Percentiles rank a stretch among this genome's conserved stretches.
phyloP scores from a whole-genome alignment of 2,888 invertebrate species.

The Phyllotreta cruciferae region DNA sequence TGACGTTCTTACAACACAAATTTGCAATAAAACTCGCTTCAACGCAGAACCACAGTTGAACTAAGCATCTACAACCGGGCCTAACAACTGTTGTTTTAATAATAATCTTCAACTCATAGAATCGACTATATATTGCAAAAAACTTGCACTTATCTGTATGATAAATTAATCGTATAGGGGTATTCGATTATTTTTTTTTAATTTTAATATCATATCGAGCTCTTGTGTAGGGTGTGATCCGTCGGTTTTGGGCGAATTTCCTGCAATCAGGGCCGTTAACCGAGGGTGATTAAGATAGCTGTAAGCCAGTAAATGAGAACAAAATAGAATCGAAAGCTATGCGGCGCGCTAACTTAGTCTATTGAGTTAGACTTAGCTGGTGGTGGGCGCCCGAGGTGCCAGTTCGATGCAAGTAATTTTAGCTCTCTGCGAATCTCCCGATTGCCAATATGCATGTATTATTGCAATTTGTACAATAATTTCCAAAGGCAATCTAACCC shows the following conservation, averaged over 20 bases:
- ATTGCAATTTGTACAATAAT: constrained; percentile 57
- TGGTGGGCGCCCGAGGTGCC: constrained; percentile 44
- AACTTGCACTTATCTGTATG: no score
- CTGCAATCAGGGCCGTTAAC: constrained; percentile 43
- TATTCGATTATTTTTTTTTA: no score
- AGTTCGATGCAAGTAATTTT: constrained; percentile 45
- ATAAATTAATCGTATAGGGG: no score
- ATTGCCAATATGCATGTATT: constrained; percentile 58
- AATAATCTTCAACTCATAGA: no score
- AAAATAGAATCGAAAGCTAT: constrained; percentile 46
- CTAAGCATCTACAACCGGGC: no score
- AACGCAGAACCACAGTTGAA: no score
- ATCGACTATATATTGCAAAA: no score
- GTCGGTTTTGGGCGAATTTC: constrained; percentile 33
- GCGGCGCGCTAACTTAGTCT: constrained; percentile 41
- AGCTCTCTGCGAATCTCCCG: constrained; percentile 46
- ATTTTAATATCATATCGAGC: no score
- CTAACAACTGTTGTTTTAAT: no score
- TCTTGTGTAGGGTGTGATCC: no score
- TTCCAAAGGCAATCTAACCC: constrained; percentile 52
- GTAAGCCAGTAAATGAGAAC: constrained; percentile 44
- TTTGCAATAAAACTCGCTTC: no score
- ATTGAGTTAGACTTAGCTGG: constrained; percentile 46
- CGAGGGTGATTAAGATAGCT: constrained; percentile 44
- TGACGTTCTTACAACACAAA: no score